Conservation (phyloP, 2,888 invertebrate species). For the Strigamia crassipes region DNA sequence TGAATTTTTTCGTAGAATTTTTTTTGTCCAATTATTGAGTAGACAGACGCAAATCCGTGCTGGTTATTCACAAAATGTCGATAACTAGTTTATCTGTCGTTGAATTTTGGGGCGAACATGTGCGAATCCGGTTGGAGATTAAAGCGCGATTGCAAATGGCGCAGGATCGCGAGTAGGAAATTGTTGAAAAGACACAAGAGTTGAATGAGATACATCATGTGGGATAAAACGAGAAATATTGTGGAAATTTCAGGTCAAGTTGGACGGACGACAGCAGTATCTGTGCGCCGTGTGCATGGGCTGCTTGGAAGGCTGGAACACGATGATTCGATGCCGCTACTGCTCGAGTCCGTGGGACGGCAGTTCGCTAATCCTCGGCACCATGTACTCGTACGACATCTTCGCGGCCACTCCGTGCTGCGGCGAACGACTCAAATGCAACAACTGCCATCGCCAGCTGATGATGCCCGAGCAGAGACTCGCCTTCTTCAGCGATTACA, state of each 20-base stretch:
- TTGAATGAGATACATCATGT: too few relatives aligned
- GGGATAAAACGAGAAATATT: too few relatives aligned
- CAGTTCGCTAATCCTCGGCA: conserved; percentile 88
- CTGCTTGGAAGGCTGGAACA: conserved; percentile 78
- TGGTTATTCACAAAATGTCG: too few relatives aligned
- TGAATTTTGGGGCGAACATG: too few relatives aligned
- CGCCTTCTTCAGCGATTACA: conserved; percentile 94
- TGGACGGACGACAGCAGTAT: conserved; percentile 86
- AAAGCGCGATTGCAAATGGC: not conserved
- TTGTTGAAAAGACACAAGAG: not conserved
- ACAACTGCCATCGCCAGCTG: conserved; percentile 85
- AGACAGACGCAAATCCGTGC: too few relatives aligned
- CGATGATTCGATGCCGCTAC: conserved; percentile 76
- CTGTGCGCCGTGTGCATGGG: conserved; percentile 94
- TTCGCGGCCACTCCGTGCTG: conserved; percentile 98
- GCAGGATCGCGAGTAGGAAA: not conserved
- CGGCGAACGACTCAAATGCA: conserved; percentile 90
- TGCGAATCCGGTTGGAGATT: not conserved
- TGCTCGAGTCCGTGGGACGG: conserved; percentile 91
- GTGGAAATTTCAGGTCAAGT: conserved; percentile 72
- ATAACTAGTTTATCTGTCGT: too few relatives aligned
- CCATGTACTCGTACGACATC: conserved; percentile 98
- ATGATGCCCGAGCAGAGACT: conserved; percentile 83
- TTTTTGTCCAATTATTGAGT: too few relatives aligned
- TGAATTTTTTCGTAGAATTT: too few relatives aligned